phyloP scores from a whole-genome alignment of 2,113 vertebrate species.

The Syrrhaptes paradoxus region DNA sequence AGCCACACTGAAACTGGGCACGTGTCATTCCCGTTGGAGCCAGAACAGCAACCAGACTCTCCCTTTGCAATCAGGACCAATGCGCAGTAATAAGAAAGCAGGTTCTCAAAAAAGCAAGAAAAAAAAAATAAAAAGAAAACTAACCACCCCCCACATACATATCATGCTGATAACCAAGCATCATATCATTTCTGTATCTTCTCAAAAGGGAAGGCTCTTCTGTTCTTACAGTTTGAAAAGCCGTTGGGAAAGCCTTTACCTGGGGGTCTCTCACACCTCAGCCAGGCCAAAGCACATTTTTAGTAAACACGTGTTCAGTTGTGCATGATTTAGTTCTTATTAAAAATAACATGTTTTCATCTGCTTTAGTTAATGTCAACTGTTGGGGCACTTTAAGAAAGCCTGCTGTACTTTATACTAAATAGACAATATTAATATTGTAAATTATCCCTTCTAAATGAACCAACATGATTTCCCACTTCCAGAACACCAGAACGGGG shows the following conservation, averaged over 20 bases:
- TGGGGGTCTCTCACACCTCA: background rate
- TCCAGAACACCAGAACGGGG: background rate
- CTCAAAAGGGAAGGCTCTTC: background rate
- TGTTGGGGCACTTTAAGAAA: background rate
- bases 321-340: background rate
- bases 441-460: background rate
- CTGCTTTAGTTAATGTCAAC: background rate
- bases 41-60: background rate
- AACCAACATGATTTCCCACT: background rate
- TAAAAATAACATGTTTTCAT: background rate
- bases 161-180: background rate
- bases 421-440: background rate
- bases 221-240: background rate
- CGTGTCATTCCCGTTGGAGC: background rate
- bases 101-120: background rate
- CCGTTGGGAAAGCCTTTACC: background rate
- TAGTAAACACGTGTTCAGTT: background rate
- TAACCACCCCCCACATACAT: fast-evolving
- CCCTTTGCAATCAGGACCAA: background rate
- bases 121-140: background rate
- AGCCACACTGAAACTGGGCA: background rate
- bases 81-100: background rate
- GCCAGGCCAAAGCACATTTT: background rate
- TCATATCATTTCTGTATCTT: background rate
- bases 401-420: background rate